phyloP scores from a whole-genome alignment of 2,888 invertebrate genomes.

The Heliconius erato region DNA sequence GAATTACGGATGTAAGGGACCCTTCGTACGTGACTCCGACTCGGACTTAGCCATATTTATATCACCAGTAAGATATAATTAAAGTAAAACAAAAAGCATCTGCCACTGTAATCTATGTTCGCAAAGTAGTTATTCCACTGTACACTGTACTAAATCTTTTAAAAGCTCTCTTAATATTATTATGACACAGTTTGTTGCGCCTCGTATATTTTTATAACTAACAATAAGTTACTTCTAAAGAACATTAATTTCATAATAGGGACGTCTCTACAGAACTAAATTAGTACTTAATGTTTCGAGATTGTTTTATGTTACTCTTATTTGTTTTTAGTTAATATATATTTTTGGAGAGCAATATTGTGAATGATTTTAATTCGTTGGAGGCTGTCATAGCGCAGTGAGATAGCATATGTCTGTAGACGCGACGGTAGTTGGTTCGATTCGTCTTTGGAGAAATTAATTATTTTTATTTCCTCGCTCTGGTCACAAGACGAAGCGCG shows the following conservation, averaged over 20 bases:
- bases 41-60: not conserved
- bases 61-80: not conserved
- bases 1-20: too few relatives aligned
- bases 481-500: not conserved
- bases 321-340: not conserved
- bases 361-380: too few relatives aligned
- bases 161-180: constrained; percentile 15
- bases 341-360: too few relatives aligned
- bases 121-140: constrained; percentile 17
- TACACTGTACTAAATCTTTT: constrained; percentile 8
- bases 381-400: too few relatives aligned
- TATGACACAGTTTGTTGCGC: not conserved
- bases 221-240: constrained; percentile 1
- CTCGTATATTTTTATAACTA: constrained; percentile 23
- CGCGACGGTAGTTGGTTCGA: not conserved
- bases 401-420: not conserved
- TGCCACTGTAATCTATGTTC: constrained; percentile 13
- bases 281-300: not conserved
- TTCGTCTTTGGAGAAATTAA: not conserved
- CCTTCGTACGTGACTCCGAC: too few relatives aligned
- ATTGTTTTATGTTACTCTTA: not conserved
- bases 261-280: not conserved
- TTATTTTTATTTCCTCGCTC: too few relatives aligned
- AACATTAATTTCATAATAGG: constrained; percentile 11
- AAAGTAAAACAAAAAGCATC: not conserved